phyloP scores from a whole-genome alignment of 2,797 vertebrate genomes.

The Argyrosomus regius region DNA sequence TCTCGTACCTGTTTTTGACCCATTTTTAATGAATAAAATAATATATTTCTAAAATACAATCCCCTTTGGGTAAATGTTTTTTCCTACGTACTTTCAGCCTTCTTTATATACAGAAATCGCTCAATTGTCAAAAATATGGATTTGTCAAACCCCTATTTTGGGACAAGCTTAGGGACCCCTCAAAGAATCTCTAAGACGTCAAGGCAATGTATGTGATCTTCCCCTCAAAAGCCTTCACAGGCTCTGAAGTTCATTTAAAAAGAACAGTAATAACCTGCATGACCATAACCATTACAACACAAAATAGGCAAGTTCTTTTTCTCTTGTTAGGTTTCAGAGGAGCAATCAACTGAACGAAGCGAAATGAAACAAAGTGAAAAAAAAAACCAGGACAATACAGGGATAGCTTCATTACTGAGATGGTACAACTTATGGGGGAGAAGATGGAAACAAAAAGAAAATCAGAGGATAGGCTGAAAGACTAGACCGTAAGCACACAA shows the following conservation, averaged over 20 bases:
- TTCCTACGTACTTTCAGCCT: constrained; percentile 91
- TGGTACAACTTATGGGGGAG: constrained; percentile 57
- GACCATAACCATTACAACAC: constrained; percentile 78
- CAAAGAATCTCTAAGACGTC: constrained; percentile 94
- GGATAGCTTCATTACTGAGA: constrained; percentile 62
- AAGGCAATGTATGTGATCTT: constrained; percentile 97
- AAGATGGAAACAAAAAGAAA: constrained; percentile 58
- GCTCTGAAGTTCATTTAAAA: constrained; percentile 89
- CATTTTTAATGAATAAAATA: constrained; percentile 99
- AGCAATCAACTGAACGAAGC: constrained; percentile 64
- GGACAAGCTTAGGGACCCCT: constrained; percentile 95
- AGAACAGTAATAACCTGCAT: constrained; percentile 86
- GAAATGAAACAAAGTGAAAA: constrained; percentile 72
- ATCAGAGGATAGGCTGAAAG: constrained; percentile 78
- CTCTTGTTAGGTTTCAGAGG: constrained; percentile 63
- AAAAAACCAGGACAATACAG: constrained; percentile 53
- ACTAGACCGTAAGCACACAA: constrained; percentile 83
- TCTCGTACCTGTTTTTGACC: constrained; percentile 97
- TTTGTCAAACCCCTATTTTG: constrained; percentile 95
- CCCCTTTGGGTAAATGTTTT: constrained; percentile 98
- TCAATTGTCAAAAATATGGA: constrained; percentile 98
- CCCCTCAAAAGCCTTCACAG: constrained; percentile 89
- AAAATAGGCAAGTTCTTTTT: constrained; percentile 77
- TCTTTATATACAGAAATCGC: constrained; percentile 98
- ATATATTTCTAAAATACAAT: constrained; percentile 98